Evolutionary conservation across 2,888 invertebrate genomes (phyloP).

Genomic region (Eugnorisma glareosa): DNA sequence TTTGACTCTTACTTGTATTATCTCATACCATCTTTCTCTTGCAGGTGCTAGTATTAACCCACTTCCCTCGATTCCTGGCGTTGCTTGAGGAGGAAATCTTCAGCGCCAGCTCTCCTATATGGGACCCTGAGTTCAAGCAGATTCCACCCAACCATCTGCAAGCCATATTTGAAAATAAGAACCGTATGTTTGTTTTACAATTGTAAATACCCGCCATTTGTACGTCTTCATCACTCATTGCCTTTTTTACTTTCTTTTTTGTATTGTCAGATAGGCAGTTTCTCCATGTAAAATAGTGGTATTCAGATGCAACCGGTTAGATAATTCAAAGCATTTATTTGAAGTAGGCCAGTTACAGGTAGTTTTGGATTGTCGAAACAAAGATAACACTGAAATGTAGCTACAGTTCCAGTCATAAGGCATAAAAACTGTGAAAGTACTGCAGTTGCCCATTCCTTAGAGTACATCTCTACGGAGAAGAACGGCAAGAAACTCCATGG

Average conservation of each 20-base stretch:
- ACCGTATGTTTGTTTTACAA: slow-evolving; percentile 71
- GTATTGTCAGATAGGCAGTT: neutral
- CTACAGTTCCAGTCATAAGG: too few species aligned
- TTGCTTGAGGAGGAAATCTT: slow-evolving; percentile 97
- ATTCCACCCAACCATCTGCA: slow-evolving; percentile 92
- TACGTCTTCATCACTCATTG: neutral
- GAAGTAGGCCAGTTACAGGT: too few species aligned
- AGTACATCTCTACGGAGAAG: too few species aligned
- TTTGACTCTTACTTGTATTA: neutral
- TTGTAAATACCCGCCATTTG: neutral
- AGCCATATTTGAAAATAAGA: slow-evolving; percentile 91
- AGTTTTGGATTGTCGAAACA: too few species aligned
- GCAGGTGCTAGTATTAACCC: slow-evolving; percentile 94
- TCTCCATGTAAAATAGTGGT: neutral
- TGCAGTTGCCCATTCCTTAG: too few species aligned
- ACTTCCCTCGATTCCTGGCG: slow-evolving; percentile 97
- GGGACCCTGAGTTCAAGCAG: slow-evolving; percentile 97
- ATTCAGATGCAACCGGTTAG: neutral
- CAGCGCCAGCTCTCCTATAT: slow-evolving; percentile 96
- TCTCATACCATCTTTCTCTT: neutral
- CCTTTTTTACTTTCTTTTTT: neutral
- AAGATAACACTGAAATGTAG: too few species aligned
- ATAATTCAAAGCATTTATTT: too few species aligned
- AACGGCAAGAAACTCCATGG: too few species aligned
- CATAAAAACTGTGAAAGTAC: too few species aligned